Evolutionary conservation across 2,113 vertebrate species (phyloP).

Genomic region (Sorex araneus): DNA sequence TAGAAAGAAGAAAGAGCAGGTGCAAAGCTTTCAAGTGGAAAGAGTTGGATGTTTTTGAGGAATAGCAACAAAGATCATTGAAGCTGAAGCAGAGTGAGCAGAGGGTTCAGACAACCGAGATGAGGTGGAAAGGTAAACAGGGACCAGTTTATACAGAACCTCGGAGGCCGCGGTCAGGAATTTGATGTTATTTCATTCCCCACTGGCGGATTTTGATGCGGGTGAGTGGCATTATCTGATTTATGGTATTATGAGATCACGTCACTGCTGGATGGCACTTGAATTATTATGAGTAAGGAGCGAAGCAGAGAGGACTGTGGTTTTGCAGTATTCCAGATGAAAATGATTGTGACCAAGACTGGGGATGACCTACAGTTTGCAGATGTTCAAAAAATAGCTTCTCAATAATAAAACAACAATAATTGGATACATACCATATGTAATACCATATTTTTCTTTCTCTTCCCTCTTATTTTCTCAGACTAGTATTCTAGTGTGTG

Average conservation of each 20-base stretch:
- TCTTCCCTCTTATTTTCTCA: conserved; percentile 8
- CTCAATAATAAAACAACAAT: not conserved
- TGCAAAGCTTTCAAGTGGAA: conserved; percentile 29
- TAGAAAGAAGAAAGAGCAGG: conserved; percentile 33
- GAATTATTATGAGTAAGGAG: not conserved
- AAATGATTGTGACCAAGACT: not conserved
- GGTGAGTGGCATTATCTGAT: conserved; percentile 14
- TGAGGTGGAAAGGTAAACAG: not conserved
- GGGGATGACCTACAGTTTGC: not conserved
- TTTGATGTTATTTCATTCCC: conserved; percentile 17
- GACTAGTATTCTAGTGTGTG: not conserved
- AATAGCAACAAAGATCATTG: conserved; percentile 13
- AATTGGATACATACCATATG: not conserved
- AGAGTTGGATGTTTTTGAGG: conserved; percentile 20
- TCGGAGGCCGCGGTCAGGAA: not conserved
- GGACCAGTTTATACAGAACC: not conserved
- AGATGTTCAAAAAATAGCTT: conserved; percentile 49
- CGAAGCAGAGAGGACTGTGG: not conserved
- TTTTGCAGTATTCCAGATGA: not conserved
- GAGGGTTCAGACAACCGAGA: not conserved
- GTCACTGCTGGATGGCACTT: not conserved
- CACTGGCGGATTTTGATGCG: not conserved
- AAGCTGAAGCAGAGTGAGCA: not conserved
- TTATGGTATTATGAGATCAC: not conserved
- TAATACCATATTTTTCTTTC: not conserved